These are phyloP conservation scores for Lycopodina hypogea DNA, from an alignment of 37 sponge, comb jelly and placozoan species.

Conservation along the genomic window DNA sequence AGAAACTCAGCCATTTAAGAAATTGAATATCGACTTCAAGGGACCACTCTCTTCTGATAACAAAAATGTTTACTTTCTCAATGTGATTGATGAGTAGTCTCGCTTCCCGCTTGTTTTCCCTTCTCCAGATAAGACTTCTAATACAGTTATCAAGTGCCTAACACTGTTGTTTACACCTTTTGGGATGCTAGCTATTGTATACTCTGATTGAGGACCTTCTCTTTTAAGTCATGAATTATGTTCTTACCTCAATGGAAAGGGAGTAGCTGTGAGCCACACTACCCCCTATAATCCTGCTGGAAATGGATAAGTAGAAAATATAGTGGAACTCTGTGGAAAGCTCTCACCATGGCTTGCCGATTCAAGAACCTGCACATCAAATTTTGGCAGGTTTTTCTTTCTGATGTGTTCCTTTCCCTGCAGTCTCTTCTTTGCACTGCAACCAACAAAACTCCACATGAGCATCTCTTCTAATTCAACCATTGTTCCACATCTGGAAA, in stretches of 20 bases:
- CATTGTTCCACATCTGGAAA: neutral
- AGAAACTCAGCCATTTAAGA: constrained; percentile 1
- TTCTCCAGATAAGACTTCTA: neutral
- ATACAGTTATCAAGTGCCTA: constrained; percentile 7
- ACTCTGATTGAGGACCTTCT: neutral
- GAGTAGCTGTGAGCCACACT: constrained; percentile 8
- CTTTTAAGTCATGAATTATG: constrained; percentile 12
- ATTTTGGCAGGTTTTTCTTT: neutral
- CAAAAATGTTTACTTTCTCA: constrained; percentile 9
- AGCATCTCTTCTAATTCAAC: constrained; percentile 5
- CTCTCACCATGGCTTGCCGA: constrained; percentile 3
- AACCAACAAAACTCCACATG: neutral
- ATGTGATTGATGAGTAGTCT: neutral
- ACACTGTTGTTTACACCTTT: neutral
- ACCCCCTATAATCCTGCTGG: constrained; percentile 12
- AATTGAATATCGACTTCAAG: constrained; percentile 16
- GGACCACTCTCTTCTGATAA: constrained; percentile 6
- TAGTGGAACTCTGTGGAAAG: constrained; percentile 12
- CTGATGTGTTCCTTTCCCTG: too few species aligned
- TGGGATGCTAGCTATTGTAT: constrained; percentile 9
- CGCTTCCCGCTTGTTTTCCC: constrained; percentile 19
- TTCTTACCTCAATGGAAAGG: neutral
- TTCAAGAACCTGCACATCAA: neutral
- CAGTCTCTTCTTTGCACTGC: too few species aligned
- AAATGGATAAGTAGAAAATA: constrained; percentile 7